Percentiles rank a stretch among this genome's conserved stretches.
Evolutionary conservation across 2,888 invertebrate genomes (phyloP).

Genomic region (Stenchaetothrips biformis): DNA sequence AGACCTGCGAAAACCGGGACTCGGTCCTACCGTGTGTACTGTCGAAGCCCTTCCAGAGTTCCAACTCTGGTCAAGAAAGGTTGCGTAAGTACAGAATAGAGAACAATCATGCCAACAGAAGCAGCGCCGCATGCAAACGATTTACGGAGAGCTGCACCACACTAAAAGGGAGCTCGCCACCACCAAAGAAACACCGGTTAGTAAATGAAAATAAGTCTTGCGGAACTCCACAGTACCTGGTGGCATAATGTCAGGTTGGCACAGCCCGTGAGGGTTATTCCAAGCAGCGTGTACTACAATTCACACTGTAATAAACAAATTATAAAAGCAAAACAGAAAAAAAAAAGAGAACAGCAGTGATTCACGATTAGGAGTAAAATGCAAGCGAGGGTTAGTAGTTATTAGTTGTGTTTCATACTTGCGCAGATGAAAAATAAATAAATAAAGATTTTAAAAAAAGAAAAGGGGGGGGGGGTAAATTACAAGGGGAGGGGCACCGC

Average conservation of each 20-base stretch:
- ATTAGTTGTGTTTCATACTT: neutral
- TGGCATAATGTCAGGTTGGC: conserved; percentile 17
- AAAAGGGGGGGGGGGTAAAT: neutral
- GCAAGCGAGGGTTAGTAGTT: neutral
- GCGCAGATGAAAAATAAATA: neutral
- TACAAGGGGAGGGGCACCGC: neutral
- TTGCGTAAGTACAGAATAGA: neutral
- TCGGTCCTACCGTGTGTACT: too few species aligned
- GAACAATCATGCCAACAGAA: neutral
- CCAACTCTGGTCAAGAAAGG: neutral
- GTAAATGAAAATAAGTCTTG: too few species aligned
- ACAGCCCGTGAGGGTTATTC: conserved; percentile 12
- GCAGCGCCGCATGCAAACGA: neutral
- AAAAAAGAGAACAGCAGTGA: neutral
- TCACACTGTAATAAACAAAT: conserved; percentile 16
- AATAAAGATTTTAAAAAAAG: neutral
- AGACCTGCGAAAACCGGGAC: too few species aligned
- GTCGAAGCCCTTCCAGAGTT: too few species aligned
- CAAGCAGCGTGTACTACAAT: conserved; percentile 15
- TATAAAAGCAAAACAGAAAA: neutral
- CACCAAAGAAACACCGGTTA: neutral
- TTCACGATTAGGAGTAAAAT: neutral
- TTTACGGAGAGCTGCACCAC: neutral
- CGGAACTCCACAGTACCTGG: conserved; percentile 16
- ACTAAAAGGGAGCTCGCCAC: neutral